phyloP scores from a whole-genome alignment of 2,113 vertebrate genomes.

The Mirza zaza region DNA sequence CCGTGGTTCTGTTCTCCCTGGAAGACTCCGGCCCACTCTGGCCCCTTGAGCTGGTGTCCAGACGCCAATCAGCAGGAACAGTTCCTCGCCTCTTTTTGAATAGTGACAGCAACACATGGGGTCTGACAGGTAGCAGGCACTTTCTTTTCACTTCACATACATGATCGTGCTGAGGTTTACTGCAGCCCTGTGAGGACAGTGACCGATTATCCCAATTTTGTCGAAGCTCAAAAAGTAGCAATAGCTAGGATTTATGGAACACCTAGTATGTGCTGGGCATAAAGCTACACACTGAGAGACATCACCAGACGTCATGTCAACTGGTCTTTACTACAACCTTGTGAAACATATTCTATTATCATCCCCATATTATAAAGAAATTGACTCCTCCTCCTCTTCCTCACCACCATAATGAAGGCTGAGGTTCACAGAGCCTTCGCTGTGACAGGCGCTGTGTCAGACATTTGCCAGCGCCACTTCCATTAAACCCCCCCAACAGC shows the following conservation, averaged over 20 bases:
- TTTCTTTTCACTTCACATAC: background rate
- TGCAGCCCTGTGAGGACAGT: accelerated
- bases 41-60: background rate
- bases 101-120: accelerated
- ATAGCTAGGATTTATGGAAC: background rate
- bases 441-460: background rate
- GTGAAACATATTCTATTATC: background rate
- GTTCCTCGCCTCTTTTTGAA: background rate
- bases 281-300: too few species aligned
- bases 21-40: background rate
- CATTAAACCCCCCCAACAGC: background rate
- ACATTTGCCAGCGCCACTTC: background rate
- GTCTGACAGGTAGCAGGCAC: background rate
- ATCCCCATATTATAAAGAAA: background rate
- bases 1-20: accelerated
- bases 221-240: background rate
- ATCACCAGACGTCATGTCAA: accelerated
- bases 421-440: background rate
- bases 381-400: too few species aligned
- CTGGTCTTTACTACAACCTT: accelerated
- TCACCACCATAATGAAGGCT: background rate
- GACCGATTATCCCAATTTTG: background rate
- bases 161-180: accelerated
- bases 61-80: accelerated
- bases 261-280: background rate